Evolutionary conservation across 2,888 invertebrate species (phyloP).

Genomic region (Tholera decimalis): DNA sequence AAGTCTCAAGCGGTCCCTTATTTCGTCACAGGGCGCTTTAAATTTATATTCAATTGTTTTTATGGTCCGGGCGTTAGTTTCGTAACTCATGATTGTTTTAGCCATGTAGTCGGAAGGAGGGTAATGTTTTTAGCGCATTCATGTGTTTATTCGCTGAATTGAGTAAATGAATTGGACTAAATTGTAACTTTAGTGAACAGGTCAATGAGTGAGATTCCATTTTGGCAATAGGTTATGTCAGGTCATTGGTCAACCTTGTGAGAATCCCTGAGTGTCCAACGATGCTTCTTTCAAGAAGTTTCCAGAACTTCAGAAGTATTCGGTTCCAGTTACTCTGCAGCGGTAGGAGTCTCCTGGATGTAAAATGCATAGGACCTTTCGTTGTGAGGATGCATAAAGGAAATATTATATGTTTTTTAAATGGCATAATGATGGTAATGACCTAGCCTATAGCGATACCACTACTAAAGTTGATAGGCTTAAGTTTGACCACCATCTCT

Average conservation of each 20-base stretch:
- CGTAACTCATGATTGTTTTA: slow-evolving; percentile 39
- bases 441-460: too few species aligned
- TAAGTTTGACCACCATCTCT: too few species aligned
- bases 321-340: too few species aligned
- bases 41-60: slow-evolving; percentile 55
- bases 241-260: background rate
- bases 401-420: too few species aligned
- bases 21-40: slow-evolving; percentile 40
- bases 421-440: too few species aligned
- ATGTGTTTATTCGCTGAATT: slow-evolving; percentile 33
- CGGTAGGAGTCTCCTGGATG: too few species aligned
- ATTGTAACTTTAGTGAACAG: slow-evolving; percentile 5
- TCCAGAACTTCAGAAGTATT: background rate
- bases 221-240: background rate
- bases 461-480: too few species aligned
- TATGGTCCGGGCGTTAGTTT: slow-evolving; percentile 42
- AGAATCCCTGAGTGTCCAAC: background rate
- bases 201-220: slow-evolving; percentile 1
- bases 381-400: too few species aligned
- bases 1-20: slow-evolving; percentile 57
- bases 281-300: background rate
- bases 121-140: slow-evolving; percentile 35
- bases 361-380: too few species aligned
- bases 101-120: slow-evolving; percentile 16
- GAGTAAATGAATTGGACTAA: background rate